Evolutionary conservation across 23 tunicate species (phyloP), one percentile per base, ranked within the genome.

Genomic region (Aplidium turbinatum): DNA sequence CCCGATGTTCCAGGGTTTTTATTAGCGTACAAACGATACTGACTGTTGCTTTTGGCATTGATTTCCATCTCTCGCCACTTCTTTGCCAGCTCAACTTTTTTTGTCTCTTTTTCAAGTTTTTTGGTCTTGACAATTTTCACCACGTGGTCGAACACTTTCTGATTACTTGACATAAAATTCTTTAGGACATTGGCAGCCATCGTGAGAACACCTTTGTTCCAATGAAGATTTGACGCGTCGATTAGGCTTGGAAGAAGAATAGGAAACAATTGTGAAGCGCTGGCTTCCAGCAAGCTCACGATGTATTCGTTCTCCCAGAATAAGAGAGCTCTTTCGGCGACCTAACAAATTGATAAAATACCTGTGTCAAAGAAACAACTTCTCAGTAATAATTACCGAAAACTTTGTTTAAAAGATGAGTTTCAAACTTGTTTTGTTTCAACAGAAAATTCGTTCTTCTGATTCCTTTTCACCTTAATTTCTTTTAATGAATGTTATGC

Each of bases 281-380:
- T 80, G 4, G 74, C 77, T 30, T 80, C 85, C 2, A 80, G 39
- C 18, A 80, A 28, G 26, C 85, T 80, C 72, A 89, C 76, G 18
- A 89, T 81, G 70, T 89, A 89, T 56, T 89, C 96, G 84, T 89
- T 89, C 50, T 89, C 96, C 85, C 88, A 89, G 72, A 73, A 89
- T 50, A 63, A 89, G 28, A 89, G 31, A 4, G 96, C 88, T 58
- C 86, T 55, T 46, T 81, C 86, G 47, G 78, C 78, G 4, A 81
- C 86, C 86, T 81, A 38, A 3, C 4, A 32, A 32, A 31, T n/a
- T 21, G 30, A 25, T 25, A 56, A 11, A n/a, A 11, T 57, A 9
- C n/a, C 26, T 11, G n/a, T n/a, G n/a, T 11, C 50, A 11, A 42
- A 42, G 11, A 42, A 42, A 16, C 50, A 42, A 11, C 50, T n/a